Evolutionary conservation across 1,140 invertebrate genomes (phyloP).

Genomic region (Physella acuta): DNA sequence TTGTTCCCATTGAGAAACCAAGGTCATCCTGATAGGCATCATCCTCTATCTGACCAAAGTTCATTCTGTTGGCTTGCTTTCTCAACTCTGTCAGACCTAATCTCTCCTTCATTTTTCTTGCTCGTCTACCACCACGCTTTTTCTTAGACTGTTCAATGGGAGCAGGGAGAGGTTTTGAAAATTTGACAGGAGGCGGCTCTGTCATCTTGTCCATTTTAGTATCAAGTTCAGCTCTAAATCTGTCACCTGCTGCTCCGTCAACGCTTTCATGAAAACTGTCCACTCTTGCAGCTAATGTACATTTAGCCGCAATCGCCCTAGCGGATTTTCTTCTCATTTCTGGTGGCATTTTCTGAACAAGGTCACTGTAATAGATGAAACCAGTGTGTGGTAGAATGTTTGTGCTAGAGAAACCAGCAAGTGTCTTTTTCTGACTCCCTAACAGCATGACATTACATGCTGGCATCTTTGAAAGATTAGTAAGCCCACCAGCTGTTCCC

Average conservation of each 20-base stretch:
- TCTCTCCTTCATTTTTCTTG: conserved; percentile 86
- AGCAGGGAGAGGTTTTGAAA: conserved; percentile 89
- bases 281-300: conserved; percentile 89
- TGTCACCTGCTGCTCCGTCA: conserved; percentile 81
- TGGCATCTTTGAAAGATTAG: conserved; percentile 95
- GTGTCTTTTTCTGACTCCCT: conserved; percentile 86
- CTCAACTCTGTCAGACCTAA: conserved; percentile 96
- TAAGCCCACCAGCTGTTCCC: conserved; percentile 95
- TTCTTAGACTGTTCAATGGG: conserved; percentile 96
- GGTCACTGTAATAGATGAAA: conserved; percentile 91
- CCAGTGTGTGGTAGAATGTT: conserved; percentile 91
- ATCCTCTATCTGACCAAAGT: conserved; percentile 98
- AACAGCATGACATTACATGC: conserved; percentile 84
- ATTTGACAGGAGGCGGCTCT: conserved; percentile 92
- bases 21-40: conserved; percentile 99
- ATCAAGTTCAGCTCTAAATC: conserved; percentile 88
- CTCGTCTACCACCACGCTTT: conserved; percentile 91
- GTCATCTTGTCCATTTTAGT: conserved; percentile 95
- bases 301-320: conserved; percentile 88
- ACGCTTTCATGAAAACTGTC: conserved; percentile 90
- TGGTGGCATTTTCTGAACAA: conserved; percentile 92
- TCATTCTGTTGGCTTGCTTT: conserved; percentile 96
- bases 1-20: conserved; percentile 92
- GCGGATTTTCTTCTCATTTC: conserved; percentile 92
- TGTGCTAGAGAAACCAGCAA: conserved; percentile 92